Evolutionary conservation across 2,797 vertebrate genomes (phyloP).

Genomic region (Thunnus albacares): DNA sequence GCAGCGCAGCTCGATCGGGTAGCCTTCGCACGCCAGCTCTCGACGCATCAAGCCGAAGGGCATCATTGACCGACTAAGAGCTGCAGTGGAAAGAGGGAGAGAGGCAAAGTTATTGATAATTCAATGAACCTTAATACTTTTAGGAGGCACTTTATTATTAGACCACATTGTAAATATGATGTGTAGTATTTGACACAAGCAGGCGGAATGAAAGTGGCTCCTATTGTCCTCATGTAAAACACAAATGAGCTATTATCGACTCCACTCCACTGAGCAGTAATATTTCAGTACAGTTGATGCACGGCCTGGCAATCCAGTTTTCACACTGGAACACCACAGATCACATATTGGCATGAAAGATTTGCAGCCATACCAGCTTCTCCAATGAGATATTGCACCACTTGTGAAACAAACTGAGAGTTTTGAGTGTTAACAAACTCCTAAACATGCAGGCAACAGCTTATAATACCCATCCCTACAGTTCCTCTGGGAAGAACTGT

Average conservation of each 20-base stretch:
- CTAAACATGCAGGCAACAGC: constrained; percentile 67
- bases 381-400: constrained; percentile 72
- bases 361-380: constrained; percentile 62
- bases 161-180: constrained; percentile 69
- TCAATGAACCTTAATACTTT: constrained; percentile 71
- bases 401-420: constrained; percentile 81
- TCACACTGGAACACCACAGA: constrained; percentile 60
- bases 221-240: constrained; percentile 51
- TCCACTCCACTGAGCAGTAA: constrained; percentile 27
- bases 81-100: constrained; percentile 73
- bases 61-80: constrained; percentile 92
- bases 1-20: constrained; percentile 95
- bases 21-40: constrained; percentile 95
- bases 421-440: constrained; percentile 78
- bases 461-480: constrained; percentile 44
- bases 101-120: constrained; percentile 72
- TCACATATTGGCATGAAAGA: constrained; percentile 58
- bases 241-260: constrained; percentile 56
- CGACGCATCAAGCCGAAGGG: constrained; percentile 94
- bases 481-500: constrained; percentile 33
- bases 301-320: constrained; percentile 52
- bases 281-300: constrained; percentile 51
- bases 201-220: constrained; percentile 44
- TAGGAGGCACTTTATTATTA: constrained; percentile 73
- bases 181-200: constrained; percentile 47